These are phyloP conservation scores for Onthophagus sagittarius DNA, from an alignment of 2,888 invertebrate genomes.

Conservation along the genomic window DNA sequence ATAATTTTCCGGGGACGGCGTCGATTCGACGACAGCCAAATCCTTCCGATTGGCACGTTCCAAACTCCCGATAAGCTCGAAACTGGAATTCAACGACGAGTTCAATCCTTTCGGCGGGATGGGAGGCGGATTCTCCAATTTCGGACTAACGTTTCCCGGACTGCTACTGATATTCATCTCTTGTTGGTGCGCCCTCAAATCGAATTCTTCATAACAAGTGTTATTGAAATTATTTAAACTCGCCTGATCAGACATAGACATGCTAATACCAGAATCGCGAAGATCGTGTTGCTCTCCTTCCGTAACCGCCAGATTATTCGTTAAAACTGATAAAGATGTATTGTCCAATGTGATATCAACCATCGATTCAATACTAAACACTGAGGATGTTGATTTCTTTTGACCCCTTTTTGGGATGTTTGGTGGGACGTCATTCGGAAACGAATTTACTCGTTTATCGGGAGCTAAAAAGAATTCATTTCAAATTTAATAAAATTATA, in stretches of 20 bases:
- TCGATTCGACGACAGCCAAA: constrained; percentile 10
- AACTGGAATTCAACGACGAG: constrained; percentile 39
- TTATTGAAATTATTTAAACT: constrained; percentile 47
- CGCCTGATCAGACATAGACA: constrained; percentile 45
- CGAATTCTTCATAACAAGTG: constrained; percentile 47
- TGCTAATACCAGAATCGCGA: constrained; percentile 54
- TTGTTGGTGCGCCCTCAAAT: constrained; percentile 41
- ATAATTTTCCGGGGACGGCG: constrained; percentile 43
- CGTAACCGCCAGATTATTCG: constrained; percentile 32
- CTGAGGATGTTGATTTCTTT: constrained; percentile 49
- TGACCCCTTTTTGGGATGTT: constrained; percentile 48
- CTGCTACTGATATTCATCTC: constrained; percentile 46
- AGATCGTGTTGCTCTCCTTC: constrained; percentile 48
- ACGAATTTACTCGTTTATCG: constrained; percentile 53
- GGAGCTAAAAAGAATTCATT: constrained; percentile 46
- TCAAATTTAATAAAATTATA: background rate
- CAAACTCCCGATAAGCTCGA: constrained; percentile 34
- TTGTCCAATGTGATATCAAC: constrained; percentile 52
- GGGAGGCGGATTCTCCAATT: constrained; percentile 42
- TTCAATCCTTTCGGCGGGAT: constrained; percentile 45
- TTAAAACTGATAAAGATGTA: constrained; percentile 34
- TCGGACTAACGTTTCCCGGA: constrained; percentile 38
- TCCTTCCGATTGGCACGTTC: constrained; percentile 15
- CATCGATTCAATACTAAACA: constrained; percentile 48
- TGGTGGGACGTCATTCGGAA: constrained; percentile 46